These are phyloP conservation scores for Ornithoptera priamus DNA, from an alignment of 2,888 invertebrate species.

Conservation along the genomic window DNA sequence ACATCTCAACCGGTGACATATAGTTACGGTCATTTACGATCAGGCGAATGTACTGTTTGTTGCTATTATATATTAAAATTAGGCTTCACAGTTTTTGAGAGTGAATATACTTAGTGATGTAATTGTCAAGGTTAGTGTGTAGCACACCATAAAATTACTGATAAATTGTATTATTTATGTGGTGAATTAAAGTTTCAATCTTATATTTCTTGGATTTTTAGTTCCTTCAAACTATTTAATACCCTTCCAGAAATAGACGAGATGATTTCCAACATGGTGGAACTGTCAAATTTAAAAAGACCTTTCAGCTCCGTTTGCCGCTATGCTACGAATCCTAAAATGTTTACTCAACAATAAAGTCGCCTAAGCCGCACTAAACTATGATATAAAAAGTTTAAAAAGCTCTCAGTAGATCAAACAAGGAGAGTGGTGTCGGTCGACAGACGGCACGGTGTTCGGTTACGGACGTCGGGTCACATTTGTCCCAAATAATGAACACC, in stretches of 20 bases:
- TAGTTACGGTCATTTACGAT: too few relatives aligned
- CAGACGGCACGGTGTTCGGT: conserved; percentile 70
- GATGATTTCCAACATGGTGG: conserved; percentile 34
- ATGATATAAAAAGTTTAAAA: conserved; percentile 79
- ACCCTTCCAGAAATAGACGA: conserved; percentile 35
- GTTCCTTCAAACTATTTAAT: too few relatives aligned
- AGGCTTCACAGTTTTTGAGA: too few relatives aligned
- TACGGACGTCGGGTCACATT: conserved; percentile 72
- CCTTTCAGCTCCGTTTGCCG: conserved; percentile 46
- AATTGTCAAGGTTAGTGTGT: too few relatives aligned
- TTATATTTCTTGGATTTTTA: too few relatives aligned
- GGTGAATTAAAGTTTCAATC: too few relatives aligned
- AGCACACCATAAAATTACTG: too few relatives aligned
- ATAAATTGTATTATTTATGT: too few relatives aligned
- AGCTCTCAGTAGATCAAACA: conserved; percentile 80
- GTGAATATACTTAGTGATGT: too few relatives aligned
- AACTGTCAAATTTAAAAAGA: conserved; percentile 44
- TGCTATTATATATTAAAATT: background rate
- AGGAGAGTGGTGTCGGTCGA: conserved; percentile 67
- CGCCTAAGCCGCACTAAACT: conserved; percentile 72
- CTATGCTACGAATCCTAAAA: conserved; percentile 55
- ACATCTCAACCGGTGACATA: too few relatives aligned
- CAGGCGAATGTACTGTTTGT: background rate
- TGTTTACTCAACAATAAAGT: conserved; percentile 77
- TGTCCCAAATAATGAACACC: conserved; percentile 77